Evolutionary conservation across 2,888 invertebrate species (phyloP).

Genomic region (Mesorhabditis spiculigera): DNA sequence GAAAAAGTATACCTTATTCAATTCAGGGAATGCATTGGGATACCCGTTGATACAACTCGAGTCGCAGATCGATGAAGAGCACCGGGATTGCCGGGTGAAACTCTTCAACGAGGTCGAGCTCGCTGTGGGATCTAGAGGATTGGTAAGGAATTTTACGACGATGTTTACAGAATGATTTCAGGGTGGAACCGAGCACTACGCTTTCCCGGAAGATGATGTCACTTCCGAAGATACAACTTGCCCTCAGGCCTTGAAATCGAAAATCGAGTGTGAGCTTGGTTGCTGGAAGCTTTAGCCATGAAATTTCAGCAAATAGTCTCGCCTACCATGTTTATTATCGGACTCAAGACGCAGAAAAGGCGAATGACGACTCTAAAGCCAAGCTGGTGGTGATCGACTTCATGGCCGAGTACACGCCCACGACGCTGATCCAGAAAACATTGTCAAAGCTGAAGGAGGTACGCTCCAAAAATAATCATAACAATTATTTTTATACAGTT

Average conservation of each 20-base stretch:
- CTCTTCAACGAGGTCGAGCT: slow-evolving; percentile 15
- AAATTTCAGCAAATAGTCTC: slow-evolving; percentile 20
- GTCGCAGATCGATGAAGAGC: slow-evolving; percentile 38
- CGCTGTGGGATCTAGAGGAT: not conserved
- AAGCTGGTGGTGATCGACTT: slow-evolving; percentile 19
- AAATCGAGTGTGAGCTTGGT: slow-evolving; percentile 19
- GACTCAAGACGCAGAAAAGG: slow-evolving; percentile 17
- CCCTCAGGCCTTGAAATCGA: slow-evolving; percentile 22
- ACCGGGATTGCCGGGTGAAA: slow-evolving; percentile 28
- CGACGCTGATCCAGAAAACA: slow-evolving; percentile 10
- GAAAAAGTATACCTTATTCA: not conserved
- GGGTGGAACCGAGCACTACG: slow-evolving; percentile 44
- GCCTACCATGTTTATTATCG: slow-evolving; percentile 29
- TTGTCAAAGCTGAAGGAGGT: slow-evolving; percentile 8
- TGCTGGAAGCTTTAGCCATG: not conserved
- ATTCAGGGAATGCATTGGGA: slow-evolving; percentile 35
- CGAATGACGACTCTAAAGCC: slow-evolving; percentile 9
- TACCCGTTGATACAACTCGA: slow-evolving; percentile 42
- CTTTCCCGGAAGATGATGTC: slow-evolving; percentile 52
- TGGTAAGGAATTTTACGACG: not conserved
- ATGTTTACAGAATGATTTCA: slow-evolving; percentile 9
- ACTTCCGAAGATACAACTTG: slow-evolving; percentile 13
- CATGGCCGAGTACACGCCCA: slow-evolving; percentile 18
- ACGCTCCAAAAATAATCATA: not conserved
- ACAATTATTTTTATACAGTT: not conserved